Evolutionary conservation across 1,140 invertebrate species (phyloP).

Genomic region (Hyles euphorbiae): DNA sequence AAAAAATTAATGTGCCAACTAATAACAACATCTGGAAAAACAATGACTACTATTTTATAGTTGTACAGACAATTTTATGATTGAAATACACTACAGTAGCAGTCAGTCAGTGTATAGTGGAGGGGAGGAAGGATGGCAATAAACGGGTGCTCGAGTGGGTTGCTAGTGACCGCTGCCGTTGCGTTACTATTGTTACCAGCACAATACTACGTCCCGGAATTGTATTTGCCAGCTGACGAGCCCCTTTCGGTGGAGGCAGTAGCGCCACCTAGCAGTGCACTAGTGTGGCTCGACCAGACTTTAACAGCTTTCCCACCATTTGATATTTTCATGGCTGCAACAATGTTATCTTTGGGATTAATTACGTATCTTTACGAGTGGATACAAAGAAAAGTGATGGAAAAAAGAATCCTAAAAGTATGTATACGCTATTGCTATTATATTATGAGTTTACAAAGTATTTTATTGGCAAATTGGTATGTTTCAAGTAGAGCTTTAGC

Average conservation of each 20-base stretch:
- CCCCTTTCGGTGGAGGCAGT: conserved; percentile 7
- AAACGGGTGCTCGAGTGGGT: conserved; percentile 43
- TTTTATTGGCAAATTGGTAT: too few relatives aligned
- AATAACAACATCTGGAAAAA: conserved; percentile 7
- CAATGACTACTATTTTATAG: not conserved
- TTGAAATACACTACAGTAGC: conserved; percentile 8
- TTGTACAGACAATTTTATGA: conserved; percentile 17
- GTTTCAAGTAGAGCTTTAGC: too few relatives aligned
- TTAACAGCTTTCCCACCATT: conserved; percentile 34
- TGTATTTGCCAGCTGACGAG: conserved; percentile 18
- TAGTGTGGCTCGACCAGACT: conserved; percentile 28
- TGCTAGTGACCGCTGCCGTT: conserved; percentile 42
- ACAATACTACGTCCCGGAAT: conserved; percentile 52
- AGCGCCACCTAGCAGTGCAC: conserved; percentile 3
- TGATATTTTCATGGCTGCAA: conserved; percentile 39
- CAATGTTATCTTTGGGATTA: conserved; percentile 34
- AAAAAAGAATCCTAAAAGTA: conserved; percentile 59
- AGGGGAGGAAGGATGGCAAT: conserved; percentile 40
- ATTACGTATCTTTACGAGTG: conserved; percentile 53
- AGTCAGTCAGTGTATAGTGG: conserved; percentile 3
- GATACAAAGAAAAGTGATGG: conserved; percentile 65
- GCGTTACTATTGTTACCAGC: conserved; percentile 47
- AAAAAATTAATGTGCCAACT: conserved; percentile 15
- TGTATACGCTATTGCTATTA: not conserved
- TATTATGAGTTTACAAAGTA: too few relatives aligned